Conservation (phyloP, 2,113 vertebrate genomes). For the Pluvianellus socialis region DNA sequence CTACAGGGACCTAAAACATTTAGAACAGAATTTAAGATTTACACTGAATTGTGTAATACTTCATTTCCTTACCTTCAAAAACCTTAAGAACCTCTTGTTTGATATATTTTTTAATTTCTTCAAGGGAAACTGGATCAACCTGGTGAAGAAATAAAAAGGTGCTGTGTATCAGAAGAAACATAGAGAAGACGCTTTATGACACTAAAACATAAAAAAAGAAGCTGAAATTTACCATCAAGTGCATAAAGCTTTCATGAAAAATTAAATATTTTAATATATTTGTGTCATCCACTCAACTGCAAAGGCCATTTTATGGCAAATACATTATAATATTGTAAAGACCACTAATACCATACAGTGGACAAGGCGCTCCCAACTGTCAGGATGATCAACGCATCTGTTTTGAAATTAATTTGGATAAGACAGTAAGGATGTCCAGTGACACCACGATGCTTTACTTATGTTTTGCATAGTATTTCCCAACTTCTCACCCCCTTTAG, state of each 20-base stretch:
- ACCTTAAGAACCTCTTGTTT: constrained; percentile 87
- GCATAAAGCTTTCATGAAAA: neutral
- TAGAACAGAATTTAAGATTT: neutral
- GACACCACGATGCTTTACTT: neutral
- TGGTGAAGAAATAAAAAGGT: constrained; percentile 54
- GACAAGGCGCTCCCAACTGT: neutral
- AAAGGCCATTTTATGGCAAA: neutral
- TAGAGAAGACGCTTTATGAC: neutral
- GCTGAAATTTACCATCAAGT: neutral
- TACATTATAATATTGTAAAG: neutral
- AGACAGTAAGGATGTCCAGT: neutral
- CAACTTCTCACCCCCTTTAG: fast-evolving
- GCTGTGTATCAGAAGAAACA: neutral
- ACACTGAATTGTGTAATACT: neutral
- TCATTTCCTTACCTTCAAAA: constrained; percentile 88
- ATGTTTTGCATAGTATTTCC: neutral
- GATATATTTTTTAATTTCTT: constrained; percentile 92
- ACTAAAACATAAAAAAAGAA: neutral
- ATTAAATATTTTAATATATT: neutral
- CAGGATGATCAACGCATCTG: neutral
- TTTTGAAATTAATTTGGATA: neutral
- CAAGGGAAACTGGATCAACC: constrained; percentile 82
- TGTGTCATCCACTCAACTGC: neutral
- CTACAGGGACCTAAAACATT: neutral
- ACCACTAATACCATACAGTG: neutral